Evolutionary conservation across 35 echinoderm and acorn worm species (phyloP).

Genomic region (Nesometra sesokonis): DNA sequence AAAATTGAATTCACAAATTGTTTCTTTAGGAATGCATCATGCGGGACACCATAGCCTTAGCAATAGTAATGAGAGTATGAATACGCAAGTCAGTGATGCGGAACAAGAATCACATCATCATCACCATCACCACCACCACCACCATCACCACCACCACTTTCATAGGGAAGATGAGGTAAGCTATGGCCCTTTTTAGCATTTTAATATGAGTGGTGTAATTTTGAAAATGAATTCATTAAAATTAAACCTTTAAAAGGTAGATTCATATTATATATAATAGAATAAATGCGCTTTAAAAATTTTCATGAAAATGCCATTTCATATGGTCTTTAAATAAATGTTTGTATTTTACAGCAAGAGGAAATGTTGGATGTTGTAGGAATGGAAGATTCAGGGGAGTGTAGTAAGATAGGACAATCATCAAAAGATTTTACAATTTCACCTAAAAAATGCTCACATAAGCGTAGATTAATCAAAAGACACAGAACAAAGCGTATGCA

Average conservation of each 20-base stretch:
- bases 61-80: slow-evolving; percentile 5
- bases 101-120: background rate
- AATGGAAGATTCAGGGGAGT: background rate
- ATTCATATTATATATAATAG: no score
- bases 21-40: background rate
- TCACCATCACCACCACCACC: background rate
- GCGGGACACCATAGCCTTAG: background rate
- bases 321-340: no score
- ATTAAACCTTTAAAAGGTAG: no score
- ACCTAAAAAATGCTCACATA: background rate
- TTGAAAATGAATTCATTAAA: no score
- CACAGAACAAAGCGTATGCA: background rate
- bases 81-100: slow-evolving; percentile 2
- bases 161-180: background rate
- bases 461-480: background rate
- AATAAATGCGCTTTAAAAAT: no score
- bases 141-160: slow-evolving; percentile 1
- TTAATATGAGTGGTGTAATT: no score
- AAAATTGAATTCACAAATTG: no score
- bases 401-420: background rate
- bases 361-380: background rate
- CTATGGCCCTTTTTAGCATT: background rate
- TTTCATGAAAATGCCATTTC: no score
- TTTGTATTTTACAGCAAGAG: background rate
- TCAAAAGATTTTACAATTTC: background rate